Percentiles rank a stretch among this genome's conserved stretches.
Evolutionary conservation across 2,113 vertebrate species (phyloP).

Genomic region (Aythya baeri): DNA sequence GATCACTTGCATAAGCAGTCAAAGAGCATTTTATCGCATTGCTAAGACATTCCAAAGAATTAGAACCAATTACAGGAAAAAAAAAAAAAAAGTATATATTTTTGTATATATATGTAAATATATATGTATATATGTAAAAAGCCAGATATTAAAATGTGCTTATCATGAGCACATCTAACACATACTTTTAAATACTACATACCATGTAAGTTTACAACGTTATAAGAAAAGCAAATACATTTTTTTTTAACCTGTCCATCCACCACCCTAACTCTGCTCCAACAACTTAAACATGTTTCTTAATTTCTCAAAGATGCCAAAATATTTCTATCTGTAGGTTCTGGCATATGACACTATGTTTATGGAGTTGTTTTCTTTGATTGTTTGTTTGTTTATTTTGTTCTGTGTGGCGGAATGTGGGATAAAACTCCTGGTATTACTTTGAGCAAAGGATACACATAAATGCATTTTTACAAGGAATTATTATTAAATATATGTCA

Average conservation of each 20-base stretch:
- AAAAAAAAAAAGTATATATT: background rate
- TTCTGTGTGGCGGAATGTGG: background rate
- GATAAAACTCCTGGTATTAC: background rate
- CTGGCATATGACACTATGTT: background rate
- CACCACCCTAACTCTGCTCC: background rate
- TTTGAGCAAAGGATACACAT: background rate
- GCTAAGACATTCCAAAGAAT: background rate
- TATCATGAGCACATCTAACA: background rate
- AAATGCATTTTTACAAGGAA: background rate
- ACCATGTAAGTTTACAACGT: background rate
- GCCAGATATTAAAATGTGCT: background rate
- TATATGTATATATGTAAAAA: background rate
- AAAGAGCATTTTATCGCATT: background rate
- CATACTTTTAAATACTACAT: background rate
- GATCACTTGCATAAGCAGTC: background rate
- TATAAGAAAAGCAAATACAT: too few relatives aligned
- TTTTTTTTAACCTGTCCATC: too few relatives aligned
- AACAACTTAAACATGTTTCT: background rate
- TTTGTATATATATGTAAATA: background rate
- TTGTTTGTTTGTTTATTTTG: background rate
- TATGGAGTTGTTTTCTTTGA: background rate
- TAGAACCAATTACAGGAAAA: background rate
- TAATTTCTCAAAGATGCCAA: background rate
- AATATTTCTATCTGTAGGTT: background rate
- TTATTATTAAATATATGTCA: background rate